Evolutionary conservation across 2,797 vertebrate genomes (phyloP), one percentile per base, ranked within the genome.

Genomic region (Rallus crepitans): DNA sequence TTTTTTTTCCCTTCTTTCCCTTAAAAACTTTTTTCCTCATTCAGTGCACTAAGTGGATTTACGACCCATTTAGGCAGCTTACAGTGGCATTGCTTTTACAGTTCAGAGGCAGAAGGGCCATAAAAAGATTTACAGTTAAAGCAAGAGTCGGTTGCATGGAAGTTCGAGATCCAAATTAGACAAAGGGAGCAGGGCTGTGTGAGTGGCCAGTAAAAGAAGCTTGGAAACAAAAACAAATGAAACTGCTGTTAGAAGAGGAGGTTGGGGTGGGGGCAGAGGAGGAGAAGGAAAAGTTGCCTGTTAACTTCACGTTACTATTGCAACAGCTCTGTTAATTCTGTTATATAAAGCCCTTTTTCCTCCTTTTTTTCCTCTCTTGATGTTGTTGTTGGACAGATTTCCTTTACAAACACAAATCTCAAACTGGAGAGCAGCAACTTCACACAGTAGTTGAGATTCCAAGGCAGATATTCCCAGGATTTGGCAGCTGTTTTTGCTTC

Each of bases 51-150:
- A 95, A 97, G 92, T 92, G 93, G 89, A 96, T 97, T 97, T 98
- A 97, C 12, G 55, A 94, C 88, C 89, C 80, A 94, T 96, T 97
- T 93, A 96, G 95, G 91, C 82, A 94, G 90, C 93, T 91, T 96
- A 87, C 91, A 94, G 93, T 94, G 92, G 96, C 93, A 97, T 76
- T 96, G 93, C 91, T 97, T 97, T 97, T 98, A 94, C 94, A 95
- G 95, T 97, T 93, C 57, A 76, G 90, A 94, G 85, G 76, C 88
- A 96, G 89, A 96, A 97, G 93, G 86, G 85, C 82, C 68, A 33
- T 94, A 93, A 92, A 97, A 93, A 87, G 94, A 82, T 89, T 97
- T 97, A 95, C 96, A 97, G 93, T 95, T 96, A 90, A 79, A 96
- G 80, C 89, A 90, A 95, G 85, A 93, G 85, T 94, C 19, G 1